Evolutionary conservation across 2,797 vertebrate genomes (phyloP).

Genomic region (Agapornis canus): DNA sequence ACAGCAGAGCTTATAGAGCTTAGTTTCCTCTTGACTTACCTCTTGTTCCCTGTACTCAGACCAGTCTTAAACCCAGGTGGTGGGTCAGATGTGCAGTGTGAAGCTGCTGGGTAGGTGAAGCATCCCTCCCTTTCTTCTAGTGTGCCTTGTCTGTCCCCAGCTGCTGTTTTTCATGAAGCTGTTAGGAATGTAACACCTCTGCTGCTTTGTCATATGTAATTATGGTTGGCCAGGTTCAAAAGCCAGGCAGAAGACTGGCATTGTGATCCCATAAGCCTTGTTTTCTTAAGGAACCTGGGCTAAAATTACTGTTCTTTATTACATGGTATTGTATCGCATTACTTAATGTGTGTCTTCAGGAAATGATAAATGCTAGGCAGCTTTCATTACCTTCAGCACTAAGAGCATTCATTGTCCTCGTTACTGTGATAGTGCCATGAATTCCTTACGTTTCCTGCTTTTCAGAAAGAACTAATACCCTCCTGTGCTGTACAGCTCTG

Average conservation of each 20-base stretch:
- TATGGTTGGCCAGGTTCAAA: neutral
- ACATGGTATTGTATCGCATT: neutral
- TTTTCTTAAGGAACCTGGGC: neutral
- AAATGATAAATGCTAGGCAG: neutral
- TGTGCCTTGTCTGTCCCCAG: neutral
- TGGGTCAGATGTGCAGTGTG: neutral
- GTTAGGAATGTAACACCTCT: neutral
- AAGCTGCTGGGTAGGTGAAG: neutral
- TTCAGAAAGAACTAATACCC: neutral
- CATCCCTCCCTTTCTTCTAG: neutral
- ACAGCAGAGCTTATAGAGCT: neutral
- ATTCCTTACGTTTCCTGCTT: neutral
- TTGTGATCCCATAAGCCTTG: neutral
- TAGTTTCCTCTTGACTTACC: neutral
- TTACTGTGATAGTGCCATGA: neutral
- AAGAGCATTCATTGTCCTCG: neutral
- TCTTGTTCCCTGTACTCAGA: neutral
- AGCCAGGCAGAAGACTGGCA: neutral
- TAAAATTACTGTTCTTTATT: neutral
- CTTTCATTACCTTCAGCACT: neutral
- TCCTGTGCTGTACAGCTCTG: neutral
- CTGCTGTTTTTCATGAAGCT: neutral
- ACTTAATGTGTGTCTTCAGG: neutral
- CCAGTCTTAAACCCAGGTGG: neutral
- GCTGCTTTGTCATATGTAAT: neutral